These are phyloP conservation scores for Aldrovandia affinis DNA, from an alignment of 2,797 vertebrate species.

Conservation along the genomic window DNA sequence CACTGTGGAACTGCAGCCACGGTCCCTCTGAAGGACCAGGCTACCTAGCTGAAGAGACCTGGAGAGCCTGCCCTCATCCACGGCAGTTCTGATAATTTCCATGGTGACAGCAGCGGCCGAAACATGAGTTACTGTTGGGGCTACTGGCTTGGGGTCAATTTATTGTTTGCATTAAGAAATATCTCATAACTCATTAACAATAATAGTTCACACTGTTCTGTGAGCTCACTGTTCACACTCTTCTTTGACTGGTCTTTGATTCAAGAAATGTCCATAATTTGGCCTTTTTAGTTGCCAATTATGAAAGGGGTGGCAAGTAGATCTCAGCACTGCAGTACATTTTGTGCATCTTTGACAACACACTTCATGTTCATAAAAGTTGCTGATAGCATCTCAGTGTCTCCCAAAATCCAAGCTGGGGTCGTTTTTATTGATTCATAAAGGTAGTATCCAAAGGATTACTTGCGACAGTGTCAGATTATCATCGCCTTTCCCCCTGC, in stretches of 20 bases:
- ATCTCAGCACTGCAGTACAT: background rate
- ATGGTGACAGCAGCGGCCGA: background rate
- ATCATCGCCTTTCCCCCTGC: too few species aligned
- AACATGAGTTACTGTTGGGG: conserved; percentile 1
- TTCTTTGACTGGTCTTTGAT: background rate
- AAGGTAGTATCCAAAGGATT: background rate
- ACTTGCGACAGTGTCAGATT: too few species aligned
- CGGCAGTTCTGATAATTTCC: background rate
- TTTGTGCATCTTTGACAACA: background rate
- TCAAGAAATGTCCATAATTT: background rate
- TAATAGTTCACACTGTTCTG: background rate
- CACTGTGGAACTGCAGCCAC: conserved; percentile 58
- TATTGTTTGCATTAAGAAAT: background rate
- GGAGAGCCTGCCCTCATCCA: conserved; percentile 17
- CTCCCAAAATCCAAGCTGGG: background rate
- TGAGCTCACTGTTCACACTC: background rate
- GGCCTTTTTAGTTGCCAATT: background rate
- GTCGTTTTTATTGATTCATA: background rate
- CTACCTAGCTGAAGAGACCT: conserved; percentile 37
- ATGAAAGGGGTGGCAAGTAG: background rate
- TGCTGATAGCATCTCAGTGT: background rate
- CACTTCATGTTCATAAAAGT: background rate
- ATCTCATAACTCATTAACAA: conserved; percentile 4
- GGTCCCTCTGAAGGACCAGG: conserved; percentile 31
- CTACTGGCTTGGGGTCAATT: background rate